These are phyloP conservation scores for Lethocerus indicus DNA, from an alignment of 1,140 invertebrate genomes.

Conservation along the genomic window DNA sequence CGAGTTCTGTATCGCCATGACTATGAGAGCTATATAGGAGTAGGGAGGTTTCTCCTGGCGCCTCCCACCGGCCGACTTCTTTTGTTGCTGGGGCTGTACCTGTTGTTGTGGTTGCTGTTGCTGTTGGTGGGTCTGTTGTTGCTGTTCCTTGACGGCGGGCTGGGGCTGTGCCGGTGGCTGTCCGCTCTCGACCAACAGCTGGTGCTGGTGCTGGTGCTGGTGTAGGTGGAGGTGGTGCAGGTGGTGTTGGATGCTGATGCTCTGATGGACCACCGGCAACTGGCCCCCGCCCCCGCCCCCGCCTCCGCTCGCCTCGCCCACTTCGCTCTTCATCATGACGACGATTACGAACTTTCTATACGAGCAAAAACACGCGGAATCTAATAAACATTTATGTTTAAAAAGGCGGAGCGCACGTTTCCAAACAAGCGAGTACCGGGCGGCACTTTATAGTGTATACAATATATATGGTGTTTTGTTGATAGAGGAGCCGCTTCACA, in stretches of 20 bases:
- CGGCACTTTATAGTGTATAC: no score
- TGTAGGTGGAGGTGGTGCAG: slow-evolving; percentile 12
- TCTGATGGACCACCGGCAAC: slow-evolving; percentile 27
- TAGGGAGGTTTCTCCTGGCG: slow-evolving; percentile 89
- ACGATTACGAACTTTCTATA: neutral
- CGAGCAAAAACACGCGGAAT: neutral
- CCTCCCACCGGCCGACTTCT: slow-evolving; percentile 31
- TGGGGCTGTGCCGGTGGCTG: neutral
- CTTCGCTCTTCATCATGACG: slow-evolving; percentile 12
- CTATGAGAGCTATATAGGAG: slow-evolving; percentile 93
- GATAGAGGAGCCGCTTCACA: no score
- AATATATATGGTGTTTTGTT: no score
- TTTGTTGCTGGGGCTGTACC: slow-evolving; percentile 1
- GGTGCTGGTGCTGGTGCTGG: neutral
- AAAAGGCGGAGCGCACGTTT: neutral
- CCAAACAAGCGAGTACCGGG: no score
- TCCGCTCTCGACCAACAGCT: neutral
- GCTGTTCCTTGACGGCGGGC: neutral
- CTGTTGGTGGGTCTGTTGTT: neutral
- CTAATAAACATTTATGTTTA: slow-evolving; percentile 8
- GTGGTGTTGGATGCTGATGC: slow-evolving; percentile 13
- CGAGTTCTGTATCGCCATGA: slow-evolving; percentile 91
- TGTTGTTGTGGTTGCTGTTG: neutral
- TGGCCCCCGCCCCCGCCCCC: slow-evolving; percentile 40
- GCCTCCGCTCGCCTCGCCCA: slow-evolving; percentile 15